Conservation (phyloP, 2,888 invertebrate genomes). For the Brassicogethes aeneus region DNA sequence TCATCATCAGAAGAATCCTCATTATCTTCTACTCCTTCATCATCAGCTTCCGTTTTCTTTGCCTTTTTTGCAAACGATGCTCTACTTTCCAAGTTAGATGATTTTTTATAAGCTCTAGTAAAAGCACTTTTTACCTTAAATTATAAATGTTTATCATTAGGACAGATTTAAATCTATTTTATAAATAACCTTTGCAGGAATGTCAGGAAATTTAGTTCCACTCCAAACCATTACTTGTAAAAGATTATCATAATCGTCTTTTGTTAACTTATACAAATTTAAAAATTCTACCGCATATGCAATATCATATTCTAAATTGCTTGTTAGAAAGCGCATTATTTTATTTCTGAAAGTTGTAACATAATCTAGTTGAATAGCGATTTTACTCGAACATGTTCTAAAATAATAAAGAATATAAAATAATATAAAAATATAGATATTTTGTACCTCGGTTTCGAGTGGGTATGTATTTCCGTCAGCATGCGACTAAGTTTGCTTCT, state of each 20-base stretch:
- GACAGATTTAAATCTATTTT: constrained; percentile 3
- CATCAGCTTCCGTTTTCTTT: constrained; percentile 44
- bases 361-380: constrained; percentile 83
- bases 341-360: constrained; percentile 65
- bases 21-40: constrained; percentile 38
- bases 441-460: constrained; percentile 48
- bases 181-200: constrained; percentile 57
- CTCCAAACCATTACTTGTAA: constrained; percentile 81
- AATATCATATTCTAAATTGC: constrained; percentile 63
- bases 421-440: constrained; percentile 2
- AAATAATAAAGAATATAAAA: constrained; percentile 12
- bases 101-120: constrained; percentile 88
- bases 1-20: constrained; percentile 46
- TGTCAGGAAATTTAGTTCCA: constrained; percentile 60
- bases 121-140: constrained; percentile 83
- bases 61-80: constrained; percentile 28
- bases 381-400: constrained; percentile 72
- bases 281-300: constrained; percentile 61
- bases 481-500: constrained; percentile 72
- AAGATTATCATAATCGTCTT: constrained; percentile 88
- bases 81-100: constrained; percentile 42
- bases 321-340: constrained; percentile 68
- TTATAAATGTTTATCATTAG: constrained; percentile 9
- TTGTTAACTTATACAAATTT: constrained; percentile 74
- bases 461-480: constrained; percentile 76